Evolutionary conservation across 2,888 invertebrate genomes (phyloP), one percentile per base, ranked within the genome.

Genomic region (Anorthoa munda): DNA sequence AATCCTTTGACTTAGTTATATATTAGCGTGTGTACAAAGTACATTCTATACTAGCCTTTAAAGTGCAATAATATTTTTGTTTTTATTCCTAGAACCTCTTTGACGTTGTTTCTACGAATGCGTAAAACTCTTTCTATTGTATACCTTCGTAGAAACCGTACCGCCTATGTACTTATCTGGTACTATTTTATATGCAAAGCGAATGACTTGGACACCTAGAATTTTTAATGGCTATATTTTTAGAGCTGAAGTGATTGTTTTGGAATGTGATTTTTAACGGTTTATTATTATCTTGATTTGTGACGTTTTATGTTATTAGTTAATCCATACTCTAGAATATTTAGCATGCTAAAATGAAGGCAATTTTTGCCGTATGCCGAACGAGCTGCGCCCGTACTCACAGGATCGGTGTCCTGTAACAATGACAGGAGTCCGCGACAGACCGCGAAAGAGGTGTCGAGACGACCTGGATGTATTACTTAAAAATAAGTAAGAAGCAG

Each of bases 121-220:
- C 56, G 51, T 81, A 61, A 75, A 85, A 72, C 31, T 77, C 7
- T 75, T 83, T 85, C 74, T 61, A 71, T 66, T 72, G 68, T 74
- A 15, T 59, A 31, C 13, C 56, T 79, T 72, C 79, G 77, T 51
- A 79, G 60, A 74, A 75, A 45, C 68, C 69, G 39, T 18, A 26
- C 13, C 23, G 17, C 17, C 18, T 50, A n/a, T 31, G 53, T 60
- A n/a, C 31, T 53, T 53, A 11, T 58, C 46, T 46, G 17, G 53
- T 60, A 66, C 56, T 74, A 23, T 60, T 86, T 84, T 73, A 74
- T 72, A 84, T 82, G 82, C 79, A 75, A 67, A 56, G 39, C 76
- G 70, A 83, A 82, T 81, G 75, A 60, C 69, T 74, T 71, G 7
- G 72, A 58, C 50, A 77, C 26, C 26, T 66, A 64, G 60, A 83